These are phyloP conservation scores for Pipa parva DNA, from an alignment of 2,113 vertebrate species.

Conservation along the genomic window DNA sequence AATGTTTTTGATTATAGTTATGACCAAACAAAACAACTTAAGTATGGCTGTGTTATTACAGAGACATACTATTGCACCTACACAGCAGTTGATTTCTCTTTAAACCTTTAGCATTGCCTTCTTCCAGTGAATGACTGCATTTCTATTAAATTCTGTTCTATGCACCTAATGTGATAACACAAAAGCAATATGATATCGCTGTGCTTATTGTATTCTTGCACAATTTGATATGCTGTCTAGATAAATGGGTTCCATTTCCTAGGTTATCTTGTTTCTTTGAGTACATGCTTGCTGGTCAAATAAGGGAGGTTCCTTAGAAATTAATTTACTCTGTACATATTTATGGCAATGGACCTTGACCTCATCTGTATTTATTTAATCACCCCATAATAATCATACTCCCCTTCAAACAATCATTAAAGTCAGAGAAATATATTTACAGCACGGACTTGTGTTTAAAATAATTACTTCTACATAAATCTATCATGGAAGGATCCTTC, in stretches of 20 bases:
- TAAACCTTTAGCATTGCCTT: no score
- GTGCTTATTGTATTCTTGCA: slow-evolving; percentile 5
- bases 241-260: slow-evolving; percentile 17
- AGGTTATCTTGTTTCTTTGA: slow-evolving; percentile 27
- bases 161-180: neutral
- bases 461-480: no score
- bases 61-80: no score
- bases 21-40: no score
- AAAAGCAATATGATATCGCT: neutral
- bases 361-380: slow-evolving; percentile 10
- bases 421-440: neutral
- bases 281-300: slow-evolving; percentile 30
- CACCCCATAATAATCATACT: slow-evolving; percentile 6
- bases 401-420: neutral
- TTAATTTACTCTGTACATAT: slow-evolving; percentile 32
- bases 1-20: no score
- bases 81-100: no score
- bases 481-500: no score
- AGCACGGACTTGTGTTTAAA: no score
- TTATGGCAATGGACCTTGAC: slow-evolving; percentile 32
- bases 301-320: slow-evolving; percentile 35
- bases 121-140: neutral
- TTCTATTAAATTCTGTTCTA: slow-evolving; percentile 1
- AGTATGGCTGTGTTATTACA: no score
- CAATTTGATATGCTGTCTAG: slow-evolving; percentile 9